These are phyloP conservation scores for Alaudala cheleensis DNA, from an alignment of 2,113 vertebrate genomes.

Conservation along the genomic window DNA sequence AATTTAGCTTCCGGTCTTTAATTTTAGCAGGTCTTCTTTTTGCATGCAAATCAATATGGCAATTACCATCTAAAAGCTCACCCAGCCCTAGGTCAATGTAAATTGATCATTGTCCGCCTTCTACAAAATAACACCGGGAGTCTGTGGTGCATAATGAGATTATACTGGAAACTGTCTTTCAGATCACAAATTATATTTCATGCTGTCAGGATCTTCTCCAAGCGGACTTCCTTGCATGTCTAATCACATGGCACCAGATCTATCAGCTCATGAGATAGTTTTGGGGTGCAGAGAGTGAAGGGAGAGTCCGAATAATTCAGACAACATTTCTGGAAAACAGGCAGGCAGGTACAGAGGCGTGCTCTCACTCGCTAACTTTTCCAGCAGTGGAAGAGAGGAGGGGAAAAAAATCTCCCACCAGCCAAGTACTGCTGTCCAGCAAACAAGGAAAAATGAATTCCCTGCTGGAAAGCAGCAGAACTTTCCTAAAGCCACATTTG, in stretches of 20 bases:
- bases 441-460: constrained; percentile 43
- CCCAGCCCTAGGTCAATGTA: constrained; percentile 87
- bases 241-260: constrained; percentile 35
- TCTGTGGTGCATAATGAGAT: constrained; percentile 87
- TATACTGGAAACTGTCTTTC: constrained; percentile 85
- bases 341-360: background rate
- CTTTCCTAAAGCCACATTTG: constrained; percentile 23
- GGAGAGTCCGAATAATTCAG: background rate
- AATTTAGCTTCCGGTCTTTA: constrained; percentile 85
- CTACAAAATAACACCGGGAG: constrained; percentile 85
- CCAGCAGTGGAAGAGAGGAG: background rate
- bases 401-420: background rate
- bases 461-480: background rate
- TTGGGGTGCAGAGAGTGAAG: background rate
- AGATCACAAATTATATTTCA: constrained; percentile 86
- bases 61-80: constrained; percentile 88
- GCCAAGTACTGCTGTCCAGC: constrained; percentile 49
- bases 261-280: background rate
- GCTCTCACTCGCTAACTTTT: background rate
- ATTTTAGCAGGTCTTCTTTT: constrained; percentile 83
- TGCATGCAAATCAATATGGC: constrained; percentile 89
- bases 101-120: constrained; percentile 89
- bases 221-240: constrained; percentile 69
- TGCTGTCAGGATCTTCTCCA: constrained; percentile 77
- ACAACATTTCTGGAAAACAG: background rate